Base-by-base conservation (phyloP, 2,113 vertebrate genomes). In the Zosterops japonicus region DNA sequence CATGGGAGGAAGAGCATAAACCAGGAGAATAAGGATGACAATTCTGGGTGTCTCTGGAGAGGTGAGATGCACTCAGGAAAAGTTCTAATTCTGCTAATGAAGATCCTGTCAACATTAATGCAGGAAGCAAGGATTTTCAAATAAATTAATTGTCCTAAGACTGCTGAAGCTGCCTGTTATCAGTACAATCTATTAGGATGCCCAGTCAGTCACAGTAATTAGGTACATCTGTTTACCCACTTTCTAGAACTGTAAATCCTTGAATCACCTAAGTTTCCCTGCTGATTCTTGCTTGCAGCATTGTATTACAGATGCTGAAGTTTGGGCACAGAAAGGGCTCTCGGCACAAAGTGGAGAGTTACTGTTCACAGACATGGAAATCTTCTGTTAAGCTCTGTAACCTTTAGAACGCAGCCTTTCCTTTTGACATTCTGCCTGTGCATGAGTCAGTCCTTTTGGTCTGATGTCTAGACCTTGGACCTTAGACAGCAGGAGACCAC, bases 381-480 rank as follows among this genome's bases (percentile, higher is more conserved):
- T 87, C 70, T 95, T 94, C 46, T 60, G 96, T 96, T 83, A 88
- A 65, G 70, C 59, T 97, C 68, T 79, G 31, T 83, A 95, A 84
- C 64, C 50, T 90, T 75, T 93, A 61, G 67, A 93, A 72, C 23
- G 94, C 69, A 69, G 42, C 42, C 53, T 94, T 91, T 77, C 46
- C 49, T 91, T 91, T 82, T 95, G 85, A 89, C 65, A 47, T 72
- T 89, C 69, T 94, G 93, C 93, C 93, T 90, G 96, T 95, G 95
- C 94, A 42, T 95, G 96, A 98, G 96, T 97, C 97, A 97, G 96
- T 98, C 98, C 98, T 95, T 98, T 94, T 94, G 98, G 98, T 98
- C 97, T 98, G 96, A 97, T 97, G 98, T 98, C 98, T 99, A 98
- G 98, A 99, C 98, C 98, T 97, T 93, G 97, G 98, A 98, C 98